Evolutionary conservation across 2,888 invertebrate genomes (phyloP).

Genomic region (Agrotis segetum): DNA sequence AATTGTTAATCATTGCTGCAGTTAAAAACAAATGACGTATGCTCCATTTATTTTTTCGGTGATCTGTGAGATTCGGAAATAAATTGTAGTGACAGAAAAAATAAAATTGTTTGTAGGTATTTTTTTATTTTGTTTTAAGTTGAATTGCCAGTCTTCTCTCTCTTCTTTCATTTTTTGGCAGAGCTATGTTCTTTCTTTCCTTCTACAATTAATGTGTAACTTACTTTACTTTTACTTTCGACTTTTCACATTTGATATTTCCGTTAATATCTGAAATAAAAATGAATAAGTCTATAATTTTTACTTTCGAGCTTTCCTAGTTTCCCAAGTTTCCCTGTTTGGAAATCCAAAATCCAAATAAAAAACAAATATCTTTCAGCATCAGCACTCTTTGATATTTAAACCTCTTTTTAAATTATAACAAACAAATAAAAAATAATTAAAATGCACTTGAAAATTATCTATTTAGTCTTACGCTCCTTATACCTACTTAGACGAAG

Average conservation of each 20-base stretch:
- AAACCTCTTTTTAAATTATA: no score
- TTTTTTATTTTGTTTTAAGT: constrained; percentile 24
- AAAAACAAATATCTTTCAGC: no score
- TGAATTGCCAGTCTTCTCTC: background rate
- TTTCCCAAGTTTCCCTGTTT: no score
- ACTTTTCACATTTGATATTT: constrained; percentile 8
- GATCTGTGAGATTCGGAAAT: constrained; percentile 22
- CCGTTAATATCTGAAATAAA: background rate
- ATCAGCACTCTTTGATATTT: no score
- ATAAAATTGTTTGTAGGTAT: constrained; percentile 17
- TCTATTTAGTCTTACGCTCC: no score
- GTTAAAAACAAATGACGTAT: constrained; percentile 30
- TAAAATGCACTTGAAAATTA: no score
- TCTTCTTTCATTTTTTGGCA: constrained; percentile 1
- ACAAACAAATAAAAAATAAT: no score
- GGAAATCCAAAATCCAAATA: no score
- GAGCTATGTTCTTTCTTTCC: constrained; percentile 13
- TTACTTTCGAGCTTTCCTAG: no score
- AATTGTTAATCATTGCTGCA: constrained; percentile 2
- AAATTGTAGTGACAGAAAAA: constrained; percentile 27
- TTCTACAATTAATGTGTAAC: background rate
- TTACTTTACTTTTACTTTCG: no score
- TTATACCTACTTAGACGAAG: background rate
- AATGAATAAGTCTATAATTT: no score
- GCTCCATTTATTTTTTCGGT: constrained; percentile 32